Evolutionary conservation across 2,888 invertebrate genomes (phyloP).

Genomic region (Netelia fuscicornis): DNA sequence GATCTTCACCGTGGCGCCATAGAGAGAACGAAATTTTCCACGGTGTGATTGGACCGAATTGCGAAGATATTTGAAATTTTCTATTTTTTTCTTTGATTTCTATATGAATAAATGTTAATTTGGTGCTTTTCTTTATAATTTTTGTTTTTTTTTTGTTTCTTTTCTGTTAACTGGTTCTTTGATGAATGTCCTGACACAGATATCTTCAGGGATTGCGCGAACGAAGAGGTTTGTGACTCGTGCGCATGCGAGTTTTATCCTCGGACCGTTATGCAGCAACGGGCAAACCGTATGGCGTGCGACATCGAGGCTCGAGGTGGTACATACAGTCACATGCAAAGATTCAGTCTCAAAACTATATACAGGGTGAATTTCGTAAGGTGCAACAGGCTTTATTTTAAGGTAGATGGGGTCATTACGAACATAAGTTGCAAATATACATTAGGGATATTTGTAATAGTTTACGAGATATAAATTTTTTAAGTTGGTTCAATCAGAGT

Average conservation of each 20-base stretch:
- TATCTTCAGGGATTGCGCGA: neutral
- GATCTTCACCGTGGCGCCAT: neutral
- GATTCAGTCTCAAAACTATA: neutral
- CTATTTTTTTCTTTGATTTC: neutral
- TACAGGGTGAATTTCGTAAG: no score
- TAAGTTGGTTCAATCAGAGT: no score
- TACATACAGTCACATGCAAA: constrained; percentile 10
- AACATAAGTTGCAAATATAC: no score
- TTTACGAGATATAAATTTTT: no score
- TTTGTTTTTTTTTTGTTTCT: neutral
- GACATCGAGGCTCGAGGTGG: constrained; percentile 36
- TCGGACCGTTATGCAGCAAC: constrained; percentile 47
- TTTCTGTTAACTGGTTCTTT: neutral
- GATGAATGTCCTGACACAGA: neutral
- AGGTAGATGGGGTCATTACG: no score
- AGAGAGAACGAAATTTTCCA: neutral
- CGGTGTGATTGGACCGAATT: neutral
- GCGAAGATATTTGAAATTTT: neutral
- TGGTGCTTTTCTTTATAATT: neutral
- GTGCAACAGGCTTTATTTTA: no score
- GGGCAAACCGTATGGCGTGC: neutral
- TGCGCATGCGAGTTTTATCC: constrained; percentile 40
- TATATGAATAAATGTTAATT: neutral
- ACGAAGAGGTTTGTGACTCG: neutral
- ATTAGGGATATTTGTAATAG: no score